Conservation (phyloP, 1,140 invertebrate species). For the Drosophila ficusphila region DNA sequence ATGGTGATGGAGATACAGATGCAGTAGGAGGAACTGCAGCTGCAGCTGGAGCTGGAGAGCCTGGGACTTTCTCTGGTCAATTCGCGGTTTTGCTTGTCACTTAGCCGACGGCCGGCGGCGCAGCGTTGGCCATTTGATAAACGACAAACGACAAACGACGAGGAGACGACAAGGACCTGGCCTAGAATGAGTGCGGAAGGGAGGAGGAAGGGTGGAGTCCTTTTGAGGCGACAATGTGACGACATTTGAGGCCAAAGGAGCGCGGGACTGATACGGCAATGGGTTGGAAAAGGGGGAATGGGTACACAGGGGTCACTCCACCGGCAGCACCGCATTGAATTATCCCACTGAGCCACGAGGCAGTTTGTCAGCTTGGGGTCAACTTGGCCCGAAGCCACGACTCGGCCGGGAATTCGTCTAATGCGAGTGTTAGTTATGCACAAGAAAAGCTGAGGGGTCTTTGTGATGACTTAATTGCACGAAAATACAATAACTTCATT, state of each 20-base stretch:
- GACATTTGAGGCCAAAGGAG: slow-evolving; percentile 55
- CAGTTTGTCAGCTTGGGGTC: slow-evolving; percentile 3
- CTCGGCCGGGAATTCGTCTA: not conserved
- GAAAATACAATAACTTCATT: too few species aligned
- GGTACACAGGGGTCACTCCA: not conserved
- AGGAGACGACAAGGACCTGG: slow-evolving; percentile 38
- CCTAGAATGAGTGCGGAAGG: not conserved
- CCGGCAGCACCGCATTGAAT: slow-evolving; percentile 13
- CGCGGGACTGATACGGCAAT: not conserved
- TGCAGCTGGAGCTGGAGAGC: slow-evolving; percentile 45
- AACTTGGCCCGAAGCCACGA: not conserved
- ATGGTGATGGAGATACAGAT: slow-evolving; percentile 13
- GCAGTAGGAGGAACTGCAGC: slow-evolving; percentile 36
- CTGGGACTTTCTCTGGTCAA: slow-evolving; percentile 79
- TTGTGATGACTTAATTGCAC: not conserved
- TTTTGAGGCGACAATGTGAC: slow-evolving; percentile 73
- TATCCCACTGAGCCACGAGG: slow-evolving; percentile 12
- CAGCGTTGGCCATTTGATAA: slow-evolving; percentile 77
- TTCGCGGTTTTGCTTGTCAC: slow-evolving; percentile 83
- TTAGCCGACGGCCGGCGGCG: slow-evolving; percentile 75
- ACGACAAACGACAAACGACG: slow-evolving; percentile 72
- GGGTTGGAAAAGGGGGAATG: not conserved
- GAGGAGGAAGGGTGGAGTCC: slow-evolving; percentile 7
- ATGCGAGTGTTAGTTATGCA: not conserved
- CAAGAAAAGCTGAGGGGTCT: not conserved